Conservation (phyloP, 2,797 vertebrate species). For the Coilia nasus region DNA sequence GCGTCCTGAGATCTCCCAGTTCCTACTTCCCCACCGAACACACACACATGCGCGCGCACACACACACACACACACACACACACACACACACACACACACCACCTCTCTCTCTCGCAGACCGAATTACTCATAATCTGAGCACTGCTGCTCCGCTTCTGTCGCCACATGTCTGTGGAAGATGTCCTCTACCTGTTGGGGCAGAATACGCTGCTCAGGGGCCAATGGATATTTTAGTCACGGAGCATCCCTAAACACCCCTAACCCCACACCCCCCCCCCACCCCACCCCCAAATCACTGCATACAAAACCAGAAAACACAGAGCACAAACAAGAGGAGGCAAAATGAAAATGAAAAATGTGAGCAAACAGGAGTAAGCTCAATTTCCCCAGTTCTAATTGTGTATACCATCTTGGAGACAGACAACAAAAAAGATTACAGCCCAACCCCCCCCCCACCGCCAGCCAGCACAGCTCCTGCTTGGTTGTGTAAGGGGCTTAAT, state of each 20-base stretch:
- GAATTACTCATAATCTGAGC: slow-evolving; percentile 47
- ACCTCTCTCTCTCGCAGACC: slow-evolving; percentile 18
- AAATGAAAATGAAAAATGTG: slow-evolving; percentile 45
- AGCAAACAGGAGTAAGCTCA: slow-evolving; percentile 19
- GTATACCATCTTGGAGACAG: slow-evolving; percentile 43
- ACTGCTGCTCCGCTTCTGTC: slow-evolving; percentile 34
- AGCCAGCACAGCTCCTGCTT: too few relatives aligned
- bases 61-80: too few relatives aligned
- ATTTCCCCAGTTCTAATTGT: slow-evolving; percentile 46
- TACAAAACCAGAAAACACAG: not conserved
- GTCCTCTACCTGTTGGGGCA: slow-evolving; percentile 28
- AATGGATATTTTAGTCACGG: not conserved
- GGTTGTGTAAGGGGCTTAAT: slow-evolving; percentile 58
- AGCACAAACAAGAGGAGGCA: slow-evolving; percentile 47
- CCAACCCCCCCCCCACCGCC: not conserved
- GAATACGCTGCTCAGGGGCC: slow-evolving; percentile 23
- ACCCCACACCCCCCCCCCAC: not conserved
- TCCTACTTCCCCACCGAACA: too few relatives aligned
- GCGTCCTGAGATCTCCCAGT: slow-evolving; percentile 33
- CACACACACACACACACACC: too few relatives aligned
- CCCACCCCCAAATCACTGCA: too few relatives aligned
- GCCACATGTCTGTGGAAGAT: slow-evolving; percentile 32
- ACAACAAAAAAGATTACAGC: not conserved
- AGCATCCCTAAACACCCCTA: not conserved
- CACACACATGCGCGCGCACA: too few relatives aligned